Percentiles rank a stretch among this genome's conserved stretches.
These are phyloP conservation scores for Harpagus bidentatus DNA, from an alignment of 2,113 vertebrate genomes.

Conservation along the genomic window DNA sequence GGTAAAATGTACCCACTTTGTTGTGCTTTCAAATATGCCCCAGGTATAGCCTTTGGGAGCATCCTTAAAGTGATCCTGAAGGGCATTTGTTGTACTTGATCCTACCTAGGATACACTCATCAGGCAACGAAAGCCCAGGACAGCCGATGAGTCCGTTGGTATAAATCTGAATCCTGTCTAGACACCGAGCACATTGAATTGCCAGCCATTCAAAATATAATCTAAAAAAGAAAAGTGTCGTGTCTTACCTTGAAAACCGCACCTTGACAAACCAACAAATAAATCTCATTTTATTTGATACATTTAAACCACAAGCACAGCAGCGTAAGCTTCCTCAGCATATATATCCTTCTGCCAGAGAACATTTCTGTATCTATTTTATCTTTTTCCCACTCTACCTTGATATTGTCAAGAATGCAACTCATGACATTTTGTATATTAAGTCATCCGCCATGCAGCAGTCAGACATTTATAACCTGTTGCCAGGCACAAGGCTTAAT, in stretches of 20 bases:
- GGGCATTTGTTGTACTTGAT: background rate
- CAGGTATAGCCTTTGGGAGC: accelerated
- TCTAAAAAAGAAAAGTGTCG: background rate
- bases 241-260: background rate
- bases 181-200: background rate
- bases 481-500: background rate
- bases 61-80: background rate
- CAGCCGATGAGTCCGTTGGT: too few relatives aligned
- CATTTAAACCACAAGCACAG: background rate
- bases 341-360: background rate
- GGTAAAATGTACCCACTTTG: background rate
- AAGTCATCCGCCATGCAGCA: background rate
- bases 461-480: background rate
- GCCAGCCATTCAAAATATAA: background rate
- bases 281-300: background rate
- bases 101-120: background rate
- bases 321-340: accelerated
- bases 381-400: background rate
- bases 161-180: background rate
- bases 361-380: background rate
- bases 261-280: background rate
- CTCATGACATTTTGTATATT: background rate
- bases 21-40: background rate
- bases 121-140: background rate
- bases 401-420: background rate